Base-by-base conservation (phyloP, 2,797 vertebrate genomes). In the Morus bassanus region DNA sequence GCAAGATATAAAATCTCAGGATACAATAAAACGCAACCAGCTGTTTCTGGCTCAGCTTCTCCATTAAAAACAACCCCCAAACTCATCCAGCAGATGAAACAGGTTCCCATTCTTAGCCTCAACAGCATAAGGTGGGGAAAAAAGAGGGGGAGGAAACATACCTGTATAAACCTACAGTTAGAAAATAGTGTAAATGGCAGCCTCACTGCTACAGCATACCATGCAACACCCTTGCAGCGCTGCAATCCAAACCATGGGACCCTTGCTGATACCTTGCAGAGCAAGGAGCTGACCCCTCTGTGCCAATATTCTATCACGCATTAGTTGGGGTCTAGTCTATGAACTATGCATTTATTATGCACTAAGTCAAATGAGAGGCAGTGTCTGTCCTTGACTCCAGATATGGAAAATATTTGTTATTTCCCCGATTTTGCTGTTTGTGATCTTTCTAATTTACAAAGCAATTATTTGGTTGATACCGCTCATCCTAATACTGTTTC, bases 271-370 rank as follows among this genome's bases (percentile, higher is more conserved):
- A 24, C 4, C 19, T 30, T 3, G 8, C 30, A 39, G 28, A 28
- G 45, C 23, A 51, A 45, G 30, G 28, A 57, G 43, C 31, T 1
- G 4, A 37, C 11, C 18, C 31, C 11, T 45, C 33, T 27, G 22
- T 41, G 33, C 23, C n/a, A 21, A 5, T 1, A 4, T 0, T 6
- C 8, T 13, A 13, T 7, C 8, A 7, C 23, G 15, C 5, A 3
- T 24, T 9, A n/a, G 10, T 1, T 24, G 8, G 37, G 43, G 7
- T 22, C 35, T 27, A 3, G 39, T n/a, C 46, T 21, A n/a, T 17
- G 37, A 70, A 25, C 18, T 9, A 64, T 1, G 3, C 2, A 1
- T 35, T 87, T 46, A 18, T 48, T 15, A 37, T 1, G 5, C 10
- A 1, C 16, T 13, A 22, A n/a, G 13, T 56, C 24, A 43, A 63